Percentiles rank a stretch among this genome's conserved stretches.
These are phyloP conservation scores for Hapalemur alaotrensis DNA, from an alignment of 2,797 vertebrate genomes.

Conservation along the genomic window DNA sequence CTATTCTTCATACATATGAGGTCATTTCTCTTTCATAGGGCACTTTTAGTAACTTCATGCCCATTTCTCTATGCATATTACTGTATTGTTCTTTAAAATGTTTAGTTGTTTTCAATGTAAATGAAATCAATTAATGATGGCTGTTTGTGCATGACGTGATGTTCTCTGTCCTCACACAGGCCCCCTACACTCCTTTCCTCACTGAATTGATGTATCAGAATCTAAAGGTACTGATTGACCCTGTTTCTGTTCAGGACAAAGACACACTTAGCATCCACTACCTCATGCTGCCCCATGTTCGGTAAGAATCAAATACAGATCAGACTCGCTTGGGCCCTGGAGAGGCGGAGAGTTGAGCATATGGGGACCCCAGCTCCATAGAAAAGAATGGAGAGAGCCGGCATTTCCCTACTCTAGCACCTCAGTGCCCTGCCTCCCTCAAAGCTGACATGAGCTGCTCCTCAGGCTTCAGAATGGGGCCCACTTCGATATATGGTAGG, in stretches of 20 bases:
- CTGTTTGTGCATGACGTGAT: background rate
- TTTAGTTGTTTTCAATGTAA: background rate
- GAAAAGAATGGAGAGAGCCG: background rate
- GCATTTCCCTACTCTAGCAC: background rate
- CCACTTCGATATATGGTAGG: background rate
- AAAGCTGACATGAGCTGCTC: background rate
- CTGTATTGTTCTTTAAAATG: background rate
- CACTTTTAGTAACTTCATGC: background rate
- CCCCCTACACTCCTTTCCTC: conserved; percentile 98
- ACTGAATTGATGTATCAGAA: conserved; percentile 99
- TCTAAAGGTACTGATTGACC: conserved; percentile 93
- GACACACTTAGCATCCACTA: conserved; percentile 96
- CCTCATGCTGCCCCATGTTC: conserved; percentile 96
- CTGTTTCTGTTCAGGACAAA: conserved; percentile 91
- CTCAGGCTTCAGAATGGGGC: background rate
- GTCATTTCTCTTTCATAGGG: background rate
- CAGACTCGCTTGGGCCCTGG: background rate
- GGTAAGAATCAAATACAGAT: conserved; percentile 83
- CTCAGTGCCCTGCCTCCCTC: background rate
- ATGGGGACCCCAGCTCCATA: background rate
- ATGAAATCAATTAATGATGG: background rate
- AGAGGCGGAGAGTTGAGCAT: background rate
- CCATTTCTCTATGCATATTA: background rate
- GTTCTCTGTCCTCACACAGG: conserved; percentile 83
- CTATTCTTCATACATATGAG: background rate